These are phyloP conservation scores for Sialia sialis DNA, from an alignment of 2,113 vertebrate species.

Conservation along the genomic window DNA sequence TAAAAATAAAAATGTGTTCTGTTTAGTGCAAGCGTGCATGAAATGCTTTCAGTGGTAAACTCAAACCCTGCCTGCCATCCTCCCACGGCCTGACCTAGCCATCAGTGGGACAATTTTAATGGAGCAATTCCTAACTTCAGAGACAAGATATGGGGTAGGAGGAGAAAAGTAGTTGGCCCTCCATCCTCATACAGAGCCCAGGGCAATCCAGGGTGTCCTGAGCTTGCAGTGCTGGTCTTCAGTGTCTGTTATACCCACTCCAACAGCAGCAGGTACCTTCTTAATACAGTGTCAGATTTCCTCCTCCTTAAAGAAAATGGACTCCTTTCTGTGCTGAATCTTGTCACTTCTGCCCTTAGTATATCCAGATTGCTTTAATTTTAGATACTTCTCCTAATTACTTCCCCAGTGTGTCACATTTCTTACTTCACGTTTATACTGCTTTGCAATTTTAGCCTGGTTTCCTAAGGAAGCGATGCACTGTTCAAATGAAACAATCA, in stretches of 20 bases:
- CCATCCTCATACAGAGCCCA: neutral
- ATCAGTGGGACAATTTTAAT: neutral
- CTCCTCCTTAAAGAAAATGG: neutral
- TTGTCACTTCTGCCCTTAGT: neutral
- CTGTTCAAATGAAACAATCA: neutral
- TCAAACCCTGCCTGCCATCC: neutral
- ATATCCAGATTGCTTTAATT: neutral
- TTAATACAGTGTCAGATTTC: neutral
- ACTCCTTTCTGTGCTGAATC: neutral
- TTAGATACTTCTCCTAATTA: constrained; percentile 28
- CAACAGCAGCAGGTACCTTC: neutral
- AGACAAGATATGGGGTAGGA: neutral
- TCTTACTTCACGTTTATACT: neutral
- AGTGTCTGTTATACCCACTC: fast-evolving
- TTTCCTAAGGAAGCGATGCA: constrained; percentile 30
- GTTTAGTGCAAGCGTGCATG: neutral
- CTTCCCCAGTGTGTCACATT: constrained; percentile 13
- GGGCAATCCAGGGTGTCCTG: neutral
- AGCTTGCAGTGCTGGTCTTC: fast-evolving
- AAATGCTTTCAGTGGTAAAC: neutral
- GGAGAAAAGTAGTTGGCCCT: neutral
- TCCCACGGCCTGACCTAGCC: neutral
- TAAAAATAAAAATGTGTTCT: neutral
- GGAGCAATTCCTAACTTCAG: neutral
- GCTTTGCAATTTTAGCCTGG: neutral